Base-by-base conservation (phyloP, 1,140 invertebrate genomes). In the Brachionus koreanus region DNA sequence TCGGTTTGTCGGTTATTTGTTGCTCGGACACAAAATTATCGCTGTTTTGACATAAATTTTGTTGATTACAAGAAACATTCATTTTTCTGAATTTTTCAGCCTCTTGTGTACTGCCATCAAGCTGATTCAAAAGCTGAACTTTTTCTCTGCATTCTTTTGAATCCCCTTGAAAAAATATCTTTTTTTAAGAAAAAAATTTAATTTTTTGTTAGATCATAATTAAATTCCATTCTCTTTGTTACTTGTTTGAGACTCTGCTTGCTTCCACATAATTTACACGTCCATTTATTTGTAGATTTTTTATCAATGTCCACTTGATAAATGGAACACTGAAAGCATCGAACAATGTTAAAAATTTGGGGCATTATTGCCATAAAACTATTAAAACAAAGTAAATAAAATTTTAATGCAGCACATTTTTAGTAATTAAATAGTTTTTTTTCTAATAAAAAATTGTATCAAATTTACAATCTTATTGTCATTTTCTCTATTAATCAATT, bases 201-300 rank as follows among this genome's bases (percentile, higher is more conserved):
- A 29, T 33, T 75, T 7, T 46, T 5, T 29, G 1, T 29, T 19
- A 0, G 3, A 75, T 16, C 12, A 12, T n/a, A 43, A 12, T 16
- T 75, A n/a, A 75, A 42, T 19, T 43, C 29, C 9, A 29, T 13
- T 23, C 12, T 75, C 19, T 75, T 43, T 29, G 29, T 39, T 29
- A 75, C 43, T 57, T 77, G 75, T 33, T 52, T 77, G 4, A 57
- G 43, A 52, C 29, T 77, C 49, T 77, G 75, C 19, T 77, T 77
- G 19, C 46, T 77, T 7, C 75, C 75, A 52, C 75, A 77, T 33
- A 77, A 37, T 77, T 77, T 77, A 39, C 75, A 77, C 9, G 25
- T 77, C 75, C 75, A 77, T 77, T 77, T 77, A 37, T 77, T 77
- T 10, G 67, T 72, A 6, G 75, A 77, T 61, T 77, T 77, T 77